phyloP scores from a whole-genome alignment of 2,113 vertebrate species.

The Aviceda subcristata region DNA sequence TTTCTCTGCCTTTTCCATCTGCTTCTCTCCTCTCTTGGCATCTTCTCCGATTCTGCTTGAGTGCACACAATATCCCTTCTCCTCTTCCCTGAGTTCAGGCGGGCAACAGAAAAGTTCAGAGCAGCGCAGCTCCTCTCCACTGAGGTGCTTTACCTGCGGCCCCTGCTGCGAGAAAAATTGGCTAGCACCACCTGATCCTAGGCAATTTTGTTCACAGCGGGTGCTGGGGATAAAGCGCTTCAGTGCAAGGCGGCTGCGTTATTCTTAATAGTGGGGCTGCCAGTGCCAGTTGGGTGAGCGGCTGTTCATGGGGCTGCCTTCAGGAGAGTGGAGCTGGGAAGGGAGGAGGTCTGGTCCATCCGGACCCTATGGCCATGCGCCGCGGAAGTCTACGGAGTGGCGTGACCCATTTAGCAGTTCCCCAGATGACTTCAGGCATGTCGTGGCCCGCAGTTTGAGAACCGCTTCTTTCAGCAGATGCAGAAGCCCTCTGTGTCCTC shows the following conservation, averaged over 20 bases:
- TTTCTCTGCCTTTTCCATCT: constrained; percentile 63
- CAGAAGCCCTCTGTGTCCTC: background rate
- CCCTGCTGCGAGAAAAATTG: constrained; percentile 71
- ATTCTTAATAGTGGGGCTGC: background rate
- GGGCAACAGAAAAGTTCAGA: constrained; percentile 47
- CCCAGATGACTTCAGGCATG: background rate
- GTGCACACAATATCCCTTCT: constrained; percentile 51
- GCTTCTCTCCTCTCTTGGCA: constrained; percentile 61
- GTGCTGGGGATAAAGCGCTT: constrained; percentile 38
- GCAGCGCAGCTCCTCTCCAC: constrained; percentile 1
- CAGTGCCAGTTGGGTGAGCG: background rate
- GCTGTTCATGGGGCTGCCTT: background rate
- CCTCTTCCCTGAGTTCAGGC: constrained; percentile 40
- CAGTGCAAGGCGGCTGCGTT: background rate
- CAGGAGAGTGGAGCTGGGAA: background rate
- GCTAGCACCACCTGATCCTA: constrained; percentile 63
- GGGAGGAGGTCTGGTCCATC: background rate
- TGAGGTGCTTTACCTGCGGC: constrained; percentile 60
- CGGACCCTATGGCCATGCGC: accelerated
- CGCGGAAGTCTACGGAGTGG: background rate
- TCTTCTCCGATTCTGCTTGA: constrained; percentile 40
- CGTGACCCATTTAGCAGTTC: background rate
- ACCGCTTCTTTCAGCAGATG: background rate
- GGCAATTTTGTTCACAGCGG: constrained; percentile 68
- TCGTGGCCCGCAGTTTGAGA: background rate